Evolutionary conservation across 2,113 vertebrate genomes (phyloP).

Genomic region (Cranoglanis bouderius): DNA sequence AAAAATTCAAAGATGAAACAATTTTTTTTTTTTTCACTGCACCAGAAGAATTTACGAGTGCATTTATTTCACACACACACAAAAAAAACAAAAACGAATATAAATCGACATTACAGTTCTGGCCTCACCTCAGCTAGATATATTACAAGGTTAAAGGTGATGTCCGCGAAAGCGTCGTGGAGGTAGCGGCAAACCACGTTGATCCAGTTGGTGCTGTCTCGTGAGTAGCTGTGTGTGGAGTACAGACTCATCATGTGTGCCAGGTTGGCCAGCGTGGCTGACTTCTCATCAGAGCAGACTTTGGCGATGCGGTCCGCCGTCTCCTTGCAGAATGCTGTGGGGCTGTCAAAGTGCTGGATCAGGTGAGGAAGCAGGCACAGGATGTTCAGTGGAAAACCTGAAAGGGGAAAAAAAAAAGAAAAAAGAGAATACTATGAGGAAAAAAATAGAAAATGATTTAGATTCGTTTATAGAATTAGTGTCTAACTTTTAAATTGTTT

Average conservation of each 20-base stretch:
- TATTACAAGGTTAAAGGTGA: slow-evolving; percentile 91
- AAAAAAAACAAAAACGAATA: slow-evolving; percentile 4
- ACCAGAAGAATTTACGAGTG: too few relatives aligned
- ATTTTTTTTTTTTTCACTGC: not conserved
- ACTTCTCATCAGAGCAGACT: slow-evolving; percentile 93
- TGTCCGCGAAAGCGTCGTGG: slow-evolving; percentile 92
- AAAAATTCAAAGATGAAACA: not conserved
- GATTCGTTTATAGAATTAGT: not conserved
- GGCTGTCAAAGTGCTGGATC: slow-evolving; percentile 98
- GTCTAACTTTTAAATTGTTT: not conserved
- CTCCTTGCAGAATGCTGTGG: slow-evolving; percentile 96
- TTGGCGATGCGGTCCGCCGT: slow-evolving; percentile 96
- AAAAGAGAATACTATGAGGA: not conserved
- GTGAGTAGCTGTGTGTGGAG: slow-evolving; percentile 95
- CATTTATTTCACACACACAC: not conserved
- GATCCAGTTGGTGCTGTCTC: slow-evolving; percentile 97
- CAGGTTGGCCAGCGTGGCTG: slow-evolving; percentile 89
- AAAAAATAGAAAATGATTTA: slow-evolving; percentile 1
- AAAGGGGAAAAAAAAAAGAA: slow-evolving; percentile 16
- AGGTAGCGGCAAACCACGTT: slow-evolving; percentile 97
- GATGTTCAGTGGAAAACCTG: slow-evolving; percentile 97
- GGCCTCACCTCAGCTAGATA: slow-evolving; percentile 91
- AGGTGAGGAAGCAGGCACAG: slow-evolving; percentile 97
- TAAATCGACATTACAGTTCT: too few relatives aligned
- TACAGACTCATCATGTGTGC: slow-evolving; percentile 99